A percentile compares a stretch with the other conserved stretches of the same genome.
phyloP scores from a whole-genome alignment of 2,888 invertebrate genomes.

The Cephonodes hylas region DNA sequence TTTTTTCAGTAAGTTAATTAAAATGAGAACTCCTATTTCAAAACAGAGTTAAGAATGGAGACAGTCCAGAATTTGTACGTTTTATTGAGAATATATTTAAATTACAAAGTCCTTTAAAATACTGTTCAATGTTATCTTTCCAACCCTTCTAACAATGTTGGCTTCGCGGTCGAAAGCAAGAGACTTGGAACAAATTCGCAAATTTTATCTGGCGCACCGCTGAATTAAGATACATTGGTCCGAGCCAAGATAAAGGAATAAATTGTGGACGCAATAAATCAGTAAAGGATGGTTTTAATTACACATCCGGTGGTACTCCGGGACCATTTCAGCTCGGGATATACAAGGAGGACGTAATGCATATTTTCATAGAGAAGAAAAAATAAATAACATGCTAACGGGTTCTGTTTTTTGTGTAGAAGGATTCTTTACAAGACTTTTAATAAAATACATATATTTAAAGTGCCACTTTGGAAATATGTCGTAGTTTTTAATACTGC shows the following conservation, averaged over 20 bases:
- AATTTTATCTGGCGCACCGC: constrained; percentile 66
- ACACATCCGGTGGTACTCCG: constrained; percentile 58
- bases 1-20: no score
- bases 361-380: no score
- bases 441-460: no score
- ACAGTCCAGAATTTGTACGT: background rate
- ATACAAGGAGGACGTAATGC: constrained; percentile 27
- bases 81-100: background rate
- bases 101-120: background rate
- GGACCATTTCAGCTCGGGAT: constrained; percentile 25
- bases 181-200: constrained; percentile 66
- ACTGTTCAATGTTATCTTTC: constrained; percentile 40
- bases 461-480: no score
- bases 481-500: no score
- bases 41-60: no score
- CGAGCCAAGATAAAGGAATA: constrained; percentile 77
- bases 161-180: constrained; percentile 39
- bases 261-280: constrained; percentile 78
- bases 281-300: constrained; percentile 79
- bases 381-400: background rate
- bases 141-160: constrained; percentile 59
- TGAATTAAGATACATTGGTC: constrained; percentile 79
- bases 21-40: no score
- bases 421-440: no score
- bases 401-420: no score